Evolutionary conservation across 2,888 invertebrate species (phyloP).

Genomic region (Pyrocoelia pectoralis): DNA sequence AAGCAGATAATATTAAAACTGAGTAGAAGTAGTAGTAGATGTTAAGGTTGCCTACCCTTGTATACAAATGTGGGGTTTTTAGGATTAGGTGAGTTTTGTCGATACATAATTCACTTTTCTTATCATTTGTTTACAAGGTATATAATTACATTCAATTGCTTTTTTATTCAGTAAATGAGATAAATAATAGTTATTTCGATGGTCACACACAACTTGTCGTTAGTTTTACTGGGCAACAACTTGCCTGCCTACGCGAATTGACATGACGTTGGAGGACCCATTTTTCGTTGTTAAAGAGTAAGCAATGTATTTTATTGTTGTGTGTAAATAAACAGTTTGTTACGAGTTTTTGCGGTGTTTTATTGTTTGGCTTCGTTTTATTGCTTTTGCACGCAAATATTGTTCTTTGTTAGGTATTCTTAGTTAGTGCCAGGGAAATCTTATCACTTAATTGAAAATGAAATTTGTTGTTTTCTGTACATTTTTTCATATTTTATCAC

Average conservation of each 20-base stretch:
- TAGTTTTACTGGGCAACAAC: constrained; percentile 47
- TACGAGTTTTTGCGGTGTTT: constrained; percentile 2
- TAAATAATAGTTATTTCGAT: constrained; percentile 44
- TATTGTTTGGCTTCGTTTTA: constrained; percentile 4
- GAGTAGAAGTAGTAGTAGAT: too few species aligned
- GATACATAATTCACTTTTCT: constrained; percentile 31
- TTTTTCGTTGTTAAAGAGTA: constrained; percentile 99
- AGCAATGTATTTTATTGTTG: constrained; percentile 61
- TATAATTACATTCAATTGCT: constrained; percentile 25
- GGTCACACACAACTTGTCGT: constrained; percentile 45
- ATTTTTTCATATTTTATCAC: too few species aligned
- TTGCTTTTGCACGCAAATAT: constrained; percentile 5
- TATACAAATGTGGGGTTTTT: constrained; percentile 27
- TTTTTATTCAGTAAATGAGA: constrained; percentile 30
- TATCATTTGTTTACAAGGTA: constrained; percentile 31
- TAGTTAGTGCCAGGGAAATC: background rate
- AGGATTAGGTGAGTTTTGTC: constrained; percentile 38
- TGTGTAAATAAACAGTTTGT: constrained; percentile 17
- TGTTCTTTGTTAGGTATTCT: background rate
- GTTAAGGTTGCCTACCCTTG: too few species aligned
- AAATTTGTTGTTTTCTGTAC: too few species aligned
- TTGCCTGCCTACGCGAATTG: constrained; percentile 61
- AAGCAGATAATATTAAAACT: too few species aligned
- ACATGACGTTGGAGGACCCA: constrained; percentile 98
- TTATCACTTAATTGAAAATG: too few species aligned